phyloP scores from a whole-genome alignment of 1,140 invertebrate species.

The Drosophila equinoxialis region DNA sequence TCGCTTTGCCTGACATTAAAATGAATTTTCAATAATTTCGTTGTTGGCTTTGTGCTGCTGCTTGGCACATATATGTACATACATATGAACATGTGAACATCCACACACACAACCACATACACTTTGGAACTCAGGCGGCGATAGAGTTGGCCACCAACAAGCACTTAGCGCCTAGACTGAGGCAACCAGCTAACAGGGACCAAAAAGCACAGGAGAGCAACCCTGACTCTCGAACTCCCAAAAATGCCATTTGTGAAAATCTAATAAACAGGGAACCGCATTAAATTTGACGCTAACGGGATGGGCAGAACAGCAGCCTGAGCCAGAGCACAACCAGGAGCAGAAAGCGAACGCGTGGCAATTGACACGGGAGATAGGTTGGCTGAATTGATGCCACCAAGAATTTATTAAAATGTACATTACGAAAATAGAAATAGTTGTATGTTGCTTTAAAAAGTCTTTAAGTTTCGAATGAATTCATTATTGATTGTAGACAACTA shows the following conservation, averaged over 20 bases:
- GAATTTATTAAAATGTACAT: constrained; percentile 4
- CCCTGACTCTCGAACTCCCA: constrained; percentile 31
- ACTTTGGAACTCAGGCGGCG: constrained; percentile 28
- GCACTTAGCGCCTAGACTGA: constrained; percentile 64
- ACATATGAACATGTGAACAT: background rate
- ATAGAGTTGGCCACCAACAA: constrained; percentile 61
- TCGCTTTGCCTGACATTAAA: constrained; percentile 64
- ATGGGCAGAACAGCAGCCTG: background rate
- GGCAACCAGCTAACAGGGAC: constrained; percentile 6
- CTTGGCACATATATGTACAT: constrained; percentile 4
- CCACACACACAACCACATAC: background rate
- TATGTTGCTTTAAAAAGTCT: background rate
- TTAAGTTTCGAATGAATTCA: background rate
- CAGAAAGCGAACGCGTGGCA: background rate
- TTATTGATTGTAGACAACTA: too few relatives aligned
- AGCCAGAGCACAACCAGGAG: background rate
- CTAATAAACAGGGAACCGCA: constrained; percentile 78
- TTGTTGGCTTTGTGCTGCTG: constrained; percentile 23
- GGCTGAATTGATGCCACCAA: background rate
- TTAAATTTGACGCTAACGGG: constrained; percentile 65
- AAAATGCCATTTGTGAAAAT: constrained; percentile 77
- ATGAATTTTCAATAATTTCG: constrained; percentile 77
- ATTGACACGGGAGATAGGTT: constrained; percentile 2
- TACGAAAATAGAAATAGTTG: constrained; percentile 1
- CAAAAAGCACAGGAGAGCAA: background rate